A percentile compares a stretch with the other conserved stretches of the same genome.
Evolutionary conservation across 2,888 invertebrate genomes (phyloP).

Genomic region (Liposcelis brunnea): DNA sequence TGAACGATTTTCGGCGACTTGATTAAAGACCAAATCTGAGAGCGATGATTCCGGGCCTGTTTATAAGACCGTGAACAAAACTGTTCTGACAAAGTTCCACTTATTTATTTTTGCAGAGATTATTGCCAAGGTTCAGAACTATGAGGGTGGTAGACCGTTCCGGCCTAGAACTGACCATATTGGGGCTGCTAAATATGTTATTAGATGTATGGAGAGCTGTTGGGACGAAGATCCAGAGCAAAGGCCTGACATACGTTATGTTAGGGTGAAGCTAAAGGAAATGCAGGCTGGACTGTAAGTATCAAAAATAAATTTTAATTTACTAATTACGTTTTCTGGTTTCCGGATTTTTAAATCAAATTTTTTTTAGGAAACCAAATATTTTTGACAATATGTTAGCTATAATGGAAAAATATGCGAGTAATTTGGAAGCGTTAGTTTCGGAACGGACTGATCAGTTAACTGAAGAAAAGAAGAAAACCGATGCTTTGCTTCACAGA

Average conservation of each 20-base stretch:
- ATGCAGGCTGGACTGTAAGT: constrained; percentile 47
- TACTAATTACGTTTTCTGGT: constrained; percentile 1
- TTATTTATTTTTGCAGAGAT: no score
- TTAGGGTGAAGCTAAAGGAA: constrained; percentile 58
- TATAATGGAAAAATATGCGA: constrained; percentile 83
- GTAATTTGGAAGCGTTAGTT: constrained; percentile 66
- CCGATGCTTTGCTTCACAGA: constrained; percentile 62
- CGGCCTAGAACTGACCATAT: constrained; percentile 49
- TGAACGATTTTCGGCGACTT: no score
- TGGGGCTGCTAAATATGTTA: constrained; percentile 54
- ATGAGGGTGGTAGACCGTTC: constrained; percentile 26
- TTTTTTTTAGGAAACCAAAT: constrained; percentile 47
- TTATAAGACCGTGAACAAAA: no score
- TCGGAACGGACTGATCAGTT: constrained; percentile 58
- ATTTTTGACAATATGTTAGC: constrained; percentile 81
- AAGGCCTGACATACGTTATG: constrained; percentile 59
- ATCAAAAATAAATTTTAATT: neutral
- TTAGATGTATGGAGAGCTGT: constrained; percentile 54
- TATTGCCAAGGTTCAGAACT: constrained; percentile 25
- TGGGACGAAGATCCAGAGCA: constrained; percentile 69
- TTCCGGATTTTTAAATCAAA: constrained; percentile 1
- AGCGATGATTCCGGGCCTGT: no score
- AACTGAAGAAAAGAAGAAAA: constrained; percentile 67
- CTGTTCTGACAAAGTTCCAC: no score
- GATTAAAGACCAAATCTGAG: no score